phyloP scores from a whole-genome alignment of 2,797 vertebrate species.

The Denticeps clupeoides region DNA sequence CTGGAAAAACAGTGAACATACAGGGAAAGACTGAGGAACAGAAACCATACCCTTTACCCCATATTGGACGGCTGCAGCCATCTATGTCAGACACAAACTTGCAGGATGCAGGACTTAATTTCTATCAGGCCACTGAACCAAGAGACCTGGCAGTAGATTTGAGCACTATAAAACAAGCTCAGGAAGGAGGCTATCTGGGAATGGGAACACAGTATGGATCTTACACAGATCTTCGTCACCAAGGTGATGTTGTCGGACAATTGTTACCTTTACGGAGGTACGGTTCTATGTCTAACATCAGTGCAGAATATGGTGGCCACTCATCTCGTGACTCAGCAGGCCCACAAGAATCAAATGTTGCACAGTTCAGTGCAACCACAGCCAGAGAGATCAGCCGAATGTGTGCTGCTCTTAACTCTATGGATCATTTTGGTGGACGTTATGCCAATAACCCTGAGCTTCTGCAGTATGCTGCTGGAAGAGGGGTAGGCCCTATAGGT shows the following conservation, averaged over 20 bases:
- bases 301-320: conserved; percentile 76
- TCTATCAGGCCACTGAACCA: conserved; percentile 69
- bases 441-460: conserved; percentile 72
- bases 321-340: conserved; percentile 63
- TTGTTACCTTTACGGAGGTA: conserved; percentile 84
- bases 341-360: conserved; percentile 85
- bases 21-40: conserved; percentile 47
- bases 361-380: conserved; percentile 94
- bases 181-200: conserved; percentile 75
- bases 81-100: conserved; percentile 96
- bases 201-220: conserved; percentile 92
- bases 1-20: no score
- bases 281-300: conserved; percentile 92
- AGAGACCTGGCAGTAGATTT: conserved; percentile 78
- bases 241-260: conserved; percentile 69
- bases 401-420: conserved; percentile 94
- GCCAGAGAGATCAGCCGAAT: conserved; percentile 95
- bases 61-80: conserved; percentile 74
- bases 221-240: conserved; percentile 87
- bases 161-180: conserved; percentile 80
- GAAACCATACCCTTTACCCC: conserved; percentile 61
- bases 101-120: conserved; percentile 68
- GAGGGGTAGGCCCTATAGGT: conserved; percentile 52
- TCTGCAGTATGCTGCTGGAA: conserved; percentile 66
- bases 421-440: conserved; percentile 83